Percentiles rank a stretch among this genome's conserved stretches.
phyloP scores from a whole-genome alignment of 1,140 invertebrate species.

The Listronotus bonariensis region DNA sequence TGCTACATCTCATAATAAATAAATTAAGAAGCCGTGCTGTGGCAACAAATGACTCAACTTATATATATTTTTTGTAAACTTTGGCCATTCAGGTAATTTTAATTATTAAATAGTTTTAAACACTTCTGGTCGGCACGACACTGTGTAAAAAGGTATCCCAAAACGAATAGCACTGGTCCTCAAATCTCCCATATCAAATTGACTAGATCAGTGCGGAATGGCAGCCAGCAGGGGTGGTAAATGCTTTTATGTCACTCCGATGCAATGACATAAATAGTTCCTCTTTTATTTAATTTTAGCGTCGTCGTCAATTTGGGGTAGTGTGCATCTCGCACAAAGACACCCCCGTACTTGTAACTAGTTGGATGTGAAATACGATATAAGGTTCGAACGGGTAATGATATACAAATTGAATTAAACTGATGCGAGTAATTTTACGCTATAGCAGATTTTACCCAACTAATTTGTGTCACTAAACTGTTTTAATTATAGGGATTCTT shows the following conservation, averaged over 20 bases:
- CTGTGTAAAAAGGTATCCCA: slow-evolving; percentile 6
- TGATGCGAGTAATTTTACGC: slow-evolving; percentile 23
- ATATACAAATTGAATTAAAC: slow-evolving; percentile 34
- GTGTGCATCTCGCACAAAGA: slow-evolving; percentile 25
- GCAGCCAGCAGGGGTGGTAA: slow-evolving; percentile 31
- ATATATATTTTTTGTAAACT: too few relatives aligned
- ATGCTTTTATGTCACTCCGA: slow-evolving; percentile 37
- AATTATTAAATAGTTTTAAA: too few relatives aligned
- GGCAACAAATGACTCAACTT: too few relatives aligned
- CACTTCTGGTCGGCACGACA: slow-evolving; percentile 6
- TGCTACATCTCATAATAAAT: too few relatives aligned
- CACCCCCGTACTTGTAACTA: slow-evolving; percentile 24
- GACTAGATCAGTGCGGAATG: slow-evolving; percentile 38
- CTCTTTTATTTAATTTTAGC: slow-evolving; percentile 40
- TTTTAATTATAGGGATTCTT: neutral
- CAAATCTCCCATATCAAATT: slow-evolving; percentile 45
- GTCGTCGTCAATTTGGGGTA: slow-evolving; percentile 26
- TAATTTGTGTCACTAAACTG: slow-evolving; percentile 19
- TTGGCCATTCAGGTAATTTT: too few relatives aligned
- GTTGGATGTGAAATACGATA: slow-evolving; percentile 34
- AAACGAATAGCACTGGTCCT: slow-evolving; percentile 25
- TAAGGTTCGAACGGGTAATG: slow-evolving; percentile 33
- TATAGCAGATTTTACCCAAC: slow-evolving; percentile 14
- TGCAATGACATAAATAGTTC: slow-evolving; percentile 39
- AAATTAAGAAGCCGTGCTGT: too few relatives aligned